Conservation (phyloP, 2,888 invertebrate species). For the Venusia cambrica region DNA sequence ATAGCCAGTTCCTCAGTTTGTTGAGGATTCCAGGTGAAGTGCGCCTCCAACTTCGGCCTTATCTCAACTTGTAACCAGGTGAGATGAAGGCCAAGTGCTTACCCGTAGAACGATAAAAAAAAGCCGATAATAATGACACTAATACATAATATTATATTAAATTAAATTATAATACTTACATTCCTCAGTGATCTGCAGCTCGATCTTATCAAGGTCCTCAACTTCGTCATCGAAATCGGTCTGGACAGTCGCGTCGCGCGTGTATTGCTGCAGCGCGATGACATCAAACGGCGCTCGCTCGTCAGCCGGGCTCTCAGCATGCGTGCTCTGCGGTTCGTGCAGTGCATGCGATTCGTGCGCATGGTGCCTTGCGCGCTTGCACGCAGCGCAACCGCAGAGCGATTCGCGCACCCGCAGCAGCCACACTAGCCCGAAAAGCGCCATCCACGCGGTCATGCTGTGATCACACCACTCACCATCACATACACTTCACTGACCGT, state of each 20-base stretch:
- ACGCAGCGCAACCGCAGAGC: conserved; percentile 87
- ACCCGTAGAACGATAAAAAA: too few species aligned
- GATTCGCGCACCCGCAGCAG: conserved; percentile 90
- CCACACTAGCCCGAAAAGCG: conserved; percentile 93
- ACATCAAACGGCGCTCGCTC: conserved; percentile 69
- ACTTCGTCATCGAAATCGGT: conserved; percentile 73
- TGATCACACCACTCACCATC: conserved; percentile 61
- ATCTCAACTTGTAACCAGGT: too few species aligned
- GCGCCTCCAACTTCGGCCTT: too few species aligned
- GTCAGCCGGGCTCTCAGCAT: conserved; percentile 36
- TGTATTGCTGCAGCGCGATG: conserved; percentile 68
- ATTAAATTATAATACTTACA: conserved; percentile 51
- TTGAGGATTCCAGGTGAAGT: too few species aligned
- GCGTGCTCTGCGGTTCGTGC: conserved; percentile 19
- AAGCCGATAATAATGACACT: too few species aligned
- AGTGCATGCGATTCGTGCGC: conserved; percentile 48
- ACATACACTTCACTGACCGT: conserved; percentile 37
- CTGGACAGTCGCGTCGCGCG: conserved; percentile 75
- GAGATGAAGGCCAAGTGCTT: too few species aligned
- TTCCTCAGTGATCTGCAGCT: conserved; percentile 69
- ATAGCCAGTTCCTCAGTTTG: too few species aligned
- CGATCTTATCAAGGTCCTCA: conserved; percentile 71
- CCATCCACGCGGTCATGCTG: conserved; percentile 85
- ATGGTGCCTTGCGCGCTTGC: conserved; percentile 77
- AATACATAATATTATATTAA: too few species aligned